These are phyloP conservation scores for Spodoptera exigua DNA, from an alignment of 2,888 invertebrate species.

Conservation along the genomic window DNA sequence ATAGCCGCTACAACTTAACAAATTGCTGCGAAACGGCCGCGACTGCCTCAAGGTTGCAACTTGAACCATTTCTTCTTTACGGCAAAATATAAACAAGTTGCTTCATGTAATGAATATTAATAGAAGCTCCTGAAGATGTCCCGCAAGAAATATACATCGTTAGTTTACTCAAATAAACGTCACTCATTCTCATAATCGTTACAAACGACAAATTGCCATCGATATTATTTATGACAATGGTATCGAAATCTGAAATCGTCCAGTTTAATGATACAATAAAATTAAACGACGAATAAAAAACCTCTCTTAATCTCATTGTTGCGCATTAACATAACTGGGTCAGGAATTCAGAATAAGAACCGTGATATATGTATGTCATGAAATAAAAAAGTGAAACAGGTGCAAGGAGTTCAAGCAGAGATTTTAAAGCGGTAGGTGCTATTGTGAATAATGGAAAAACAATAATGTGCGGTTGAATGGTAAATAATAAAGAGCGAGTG, in stretches of 20 bases:
- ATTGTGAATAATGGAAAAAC: conserved; percentile 40
- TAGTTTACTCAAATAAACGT: conserved; percentile 45
- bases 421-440: conserved; percentile 42
- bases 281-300: conserved; percentile 49
- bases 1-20: conserved; percentile 76
- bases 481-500: conserved; percentile 63
- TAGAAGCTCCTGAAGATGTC: conserved; percentile 61
- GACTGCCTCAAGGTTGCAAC: conserved; percentile 62
- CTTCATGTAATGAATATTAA: conserved; percentile 77
- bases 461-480: conserved; percentile 55
- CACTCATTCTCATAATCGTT: conserved; percentile 32
- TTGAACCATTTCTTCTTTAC: conserved; percentile 67
- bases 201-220: conserved; percentile 31
- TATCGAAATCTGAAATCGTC: conserved; percentile 45
- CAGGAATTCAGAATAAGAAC: conserved; percentile 42
- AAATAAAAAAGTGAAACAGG: conserved; percentile 39
- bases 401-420: conserved; percentile 24
- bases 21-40: conserved; percentile 70
- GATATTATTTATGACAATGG: conserved; percentile 42
- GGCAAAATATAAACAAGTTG: conserved; percentile 68
- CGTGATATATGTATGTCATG: conserved; percentile 39
- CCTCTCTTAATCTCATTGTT: conserved; percentile 44
- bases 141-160: conserved; percentile 60
- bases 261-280: conserved; percentile 54
- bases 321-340: conserved; percentile 51